A percentile compares a stretch with the other conserved stretches of the same genome.
phyloP scores from a whole-genome alignment of 2,888 invertebrate genomes.

The Callyntrura sp. region DNA sequence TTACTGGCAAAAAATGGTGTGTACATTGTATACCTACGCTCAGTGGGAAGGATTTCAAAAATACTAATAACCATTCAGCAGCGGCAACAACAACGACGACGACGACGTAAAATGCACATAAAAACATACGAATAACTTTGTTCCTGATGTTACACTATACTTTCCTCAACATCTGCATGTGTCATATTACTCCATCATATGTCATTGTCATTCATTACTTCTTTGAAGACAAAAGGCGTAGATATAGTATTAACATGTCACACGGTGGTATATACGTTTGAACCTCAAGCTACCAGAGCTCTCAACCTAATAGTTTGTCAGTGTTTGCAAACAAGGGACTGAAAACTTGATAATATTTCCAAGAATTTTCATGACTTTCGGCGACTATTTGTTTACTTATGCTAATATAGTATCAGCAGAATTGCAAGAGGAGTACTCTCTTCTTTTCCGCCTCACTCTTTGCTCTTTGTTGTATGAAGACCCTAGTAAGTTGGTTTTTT shows the following conservation, averaged over 20 bases:
- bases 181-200: slow-evolving; percentile 33
- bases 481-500: slow-evolving; percentile 41
- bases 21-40: neutral
- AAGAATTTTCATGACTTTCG: slow-evolving; percentile 48
- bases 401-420: slow-evolving; percentile 20
- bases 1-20: neutral
- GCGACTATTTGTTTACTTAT: slow-evolving; percentile 56
- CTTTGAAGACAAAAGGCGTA: slow-evolving; percentile 20
- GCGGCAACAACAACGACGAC: no score
- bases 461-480: neutral
- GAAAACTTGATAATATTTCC: slow-evolving; percentile 64
- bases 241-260: neutral
- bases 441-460: neutral
- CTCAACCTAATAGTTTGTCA: slow-evolving; percentile 47
- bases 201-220: slow-evolving; percentile 60
- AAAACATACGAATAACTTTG: neutral
- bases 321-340: slow-evolving; percentile 34
- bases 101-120: no score
- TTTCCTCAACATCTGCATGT: neutral
- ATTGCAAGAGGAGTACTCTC: neutral
- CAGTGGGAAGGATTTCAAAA: slow-evolving; percentile 10
- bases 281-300: slow-evolving; percentile 15
- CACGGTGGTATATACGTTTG: neutral
- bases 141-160: neutral
- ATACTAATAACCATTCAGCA: neutral